phyloP scores from a whole-genome alignment of 2,113 vertebrate species.

The Mirounga angustirostris region DNA sequence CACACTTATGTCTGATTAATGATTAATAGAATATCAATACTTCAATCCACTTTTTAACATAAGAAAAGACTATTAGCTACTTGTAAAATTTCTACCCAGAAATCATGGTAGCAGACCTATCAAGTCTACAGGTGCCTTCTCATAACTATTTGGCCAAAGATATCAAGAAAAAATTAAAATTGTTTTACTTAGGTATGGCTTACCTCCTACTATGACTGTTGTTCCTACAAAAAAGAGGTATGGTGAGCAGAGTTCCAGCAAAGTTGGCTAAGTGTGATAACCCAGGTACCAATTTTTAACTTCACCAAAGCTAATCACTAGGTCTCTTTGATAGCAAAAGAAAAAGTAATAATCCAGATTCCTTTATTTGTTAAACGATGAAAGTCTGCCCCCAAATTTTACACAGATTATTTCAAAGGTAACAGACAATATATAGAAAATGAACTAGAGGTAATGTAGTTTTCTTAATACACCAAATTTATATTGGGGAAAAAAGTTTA shows the following conservation, averaged over 20 bases:
- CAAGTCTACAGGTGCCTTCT: neutral
- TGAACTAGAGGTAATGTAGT: neutral
- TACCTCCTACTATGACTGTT: neutral
- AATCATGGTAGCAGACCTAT: neutral
- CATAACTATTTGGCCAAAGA: neutral
- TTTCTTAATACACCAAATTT: neutral
- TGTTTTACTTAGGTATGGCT: neutral
- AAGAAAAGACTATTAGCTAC: neutral
- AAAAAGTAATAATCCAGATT: neutral
- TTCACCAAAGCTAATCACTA: neutral
- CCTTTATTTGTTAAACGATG: neutral
- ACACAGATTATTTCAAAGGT: neutral
- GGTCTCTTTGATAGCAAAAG: neutral
- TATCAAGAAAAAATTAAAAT: neutral
- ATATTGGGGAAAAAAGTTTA: neutral
- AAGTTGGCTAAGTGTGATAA: neutral
- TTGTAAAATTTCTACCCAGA: conserved; percentile 10
- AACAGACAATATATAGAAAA: neutral
- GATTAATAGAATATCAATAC: conserved; percentile 13
- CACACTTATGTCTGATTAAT: neutral
- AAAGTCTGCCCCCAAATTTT: neutral
- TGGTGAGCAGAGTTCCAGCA: neutral
- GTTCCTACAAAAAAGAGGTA: neutral
- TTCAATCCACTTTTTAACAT: neutral
- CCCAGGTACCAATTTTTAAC: neutral